Base-by-base conservation (phyloP, 2,888 invertebrate species). In the Neuroscelio doddi region DNA sequence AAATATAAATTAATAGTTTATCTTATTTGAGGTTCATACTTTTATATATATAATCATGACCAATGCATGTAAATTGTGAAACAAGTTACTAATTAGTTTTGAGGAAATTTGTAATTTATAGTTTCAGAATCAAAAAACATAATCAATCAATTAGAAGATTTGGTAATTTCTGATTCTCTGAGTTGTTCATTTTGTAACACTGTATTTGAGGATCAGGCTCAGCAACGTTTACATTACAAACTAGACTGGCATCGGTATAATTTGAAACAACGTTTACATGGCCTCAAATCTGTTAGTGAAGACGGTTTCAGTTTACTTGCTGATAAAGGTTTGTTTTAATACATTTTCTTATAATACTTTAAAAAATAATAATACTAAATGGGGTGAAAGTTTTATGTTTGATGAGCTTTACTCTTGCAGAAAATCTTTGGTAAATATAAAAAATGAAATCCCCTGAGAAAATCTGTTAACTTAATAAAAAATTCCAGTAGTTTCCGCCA, bases 211-310 rank as follows among this genome's bases (percentile, higher is more conserved):
- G 86, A 89, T 44, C 80, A 89, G 41, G 84, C 85, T 0, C 87
- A 90, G 57, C 92, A 94, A 81, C 89, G 90, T 10, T 87, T 90
- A 3, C 95, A 95, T 80, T 94, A 92, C 78, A 93, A 92, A 77
- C 85, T 92, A 29, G 94, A 94, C 79, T 94, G 93, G 94, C 94
- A 95, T 80, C 88, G 93, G 1, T 93, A 93, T 76, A 95, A 95
- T 83, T 85, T 95, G 30, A 93, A 93, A 75, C 88, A 90, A 68
- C 90, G 90, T 67, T 80, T 94, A 8, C 87, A 88, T 69, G 90
- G 90, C 5, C 84, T 85, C 47, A 79, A 83, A 39, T 80, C 87
- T 1, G 81, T 91, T 15, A 85, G 85, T 5, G 90, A 90, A 76
- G 88, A 88, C 39, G 84, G 86, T 64, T 91, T 91, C 83, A 83